Evolutionary conservation across 2,888 invertebrate species (phyloP), one percentile per base, ranked within the genome.

Genomic region (Hyles lineata): DNA sequence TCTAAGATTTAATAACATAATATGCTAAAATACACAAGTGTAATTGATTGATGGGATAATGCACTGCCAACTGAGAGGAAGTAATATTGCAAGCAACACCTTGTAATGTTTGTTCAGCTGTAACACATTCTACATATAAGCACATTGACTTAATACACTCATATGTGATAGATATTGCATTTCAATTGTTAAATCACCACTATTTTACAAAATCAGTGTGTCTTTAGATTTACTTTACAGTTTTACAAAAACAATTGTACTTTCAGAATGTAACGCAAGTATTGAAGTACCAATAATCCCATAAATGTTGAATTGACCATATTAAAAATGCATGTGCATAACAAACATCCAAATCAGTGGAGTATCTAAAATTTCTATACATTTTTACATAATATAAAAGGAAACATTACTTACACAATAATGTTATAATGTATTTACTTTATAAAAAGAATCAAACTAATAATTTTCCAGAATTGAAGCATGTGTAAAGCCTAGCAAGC

Each of bases 401-500:
- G 85, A 91, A 90, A 89, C 81, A 87, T 91, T 89, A 91, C 90
- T 92, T 92, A 92, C 84, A 87, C 75, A 88, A 87, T 91, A 90
- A 87, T 86, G 85, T 88, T 90, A 89, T 86, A 89, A 86, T 88
- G 86, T 89, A 90, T 88, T 89, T 85, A 88, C 82, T 86, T 89
- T 84, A 87, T 86, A 88, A 87, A 87, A 87, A 88, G 87, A 88
- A 85, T 89, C 89, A 88, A 86, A 89, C 86, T 87, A 89, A 81
- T 84, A 85, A 87, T 86, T 85, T 83, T 85, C 87, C 87, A 85
- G 84, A 83, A 86, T 81, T 85, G 81, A 82, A 84, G 82, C 78
- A 75, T 78, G 76, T 72, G 75, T 75, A 78, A 76, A 82, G 87
- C 95, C 96, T 97, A 97, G 95, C 97, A 97, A 93, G 96, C 96